Base-by-base conservation (phyloP, 1,140 invertebrate species). In the Apis laboriosa region DNA sequence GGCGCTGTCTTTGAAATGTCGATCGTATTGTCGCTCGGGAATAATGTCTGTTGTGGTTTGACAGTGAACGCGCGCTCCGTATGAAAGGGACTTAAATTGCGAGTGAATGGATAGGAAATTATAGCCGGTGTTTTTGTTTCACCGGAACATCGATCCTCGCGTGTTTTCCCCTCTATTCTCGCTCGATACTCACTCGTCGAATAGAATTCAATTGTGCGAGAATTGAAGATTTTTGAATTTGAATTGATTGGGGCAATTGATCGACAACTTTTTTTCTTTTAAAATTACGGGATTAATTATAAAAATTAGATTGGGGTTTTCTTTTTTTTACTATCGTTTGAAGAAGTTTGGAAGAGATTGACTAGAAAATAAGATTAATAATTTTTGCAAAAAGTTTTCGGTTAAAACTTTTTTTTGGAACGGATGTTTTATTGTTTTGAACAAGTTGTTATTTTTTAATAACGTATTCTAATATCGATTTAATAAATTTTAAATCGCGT, bases 21-120 rank as follows among this genome's bases (percentile, higher is more conserved):
- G 86, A 90, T 91, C 84, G 76, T 56, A 90, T 90, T 92, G 89
- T 88, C 61, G 64, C 49, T 53, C 43, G 75, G 89, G 89, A 89
- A 88, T 89, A 85, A 91, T 91, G 90, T 49, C 34, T 75, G 72
- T 92, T 92, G 92, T 88, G 92, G 90, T 92, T 91, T 89, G 80
- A 82, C 67, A 81, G 79, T 82, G 80, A 84, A 60, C 77, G 77
- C 70, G 80, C 82, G 58, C 80, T 19, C 90, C 85, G 13, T 88
- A 92, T 90, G 84, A 89, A 89, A 88, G 81, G 80, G 60, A 53
- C 56, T 85, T 84, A 91, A 92, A 92, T 93, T 92, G 88, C 84
- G 77, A 68, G 60, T 92, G 92, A 93, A 93, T 92, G 84, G 84
- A 86, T 79, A 84, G 74, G 83, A 89, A 92, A 90, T 92, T 89